phyloP scores from a whole-genome alignment of 2,888 invertebrate species.

The Ornithoptera priamus region DNA sequence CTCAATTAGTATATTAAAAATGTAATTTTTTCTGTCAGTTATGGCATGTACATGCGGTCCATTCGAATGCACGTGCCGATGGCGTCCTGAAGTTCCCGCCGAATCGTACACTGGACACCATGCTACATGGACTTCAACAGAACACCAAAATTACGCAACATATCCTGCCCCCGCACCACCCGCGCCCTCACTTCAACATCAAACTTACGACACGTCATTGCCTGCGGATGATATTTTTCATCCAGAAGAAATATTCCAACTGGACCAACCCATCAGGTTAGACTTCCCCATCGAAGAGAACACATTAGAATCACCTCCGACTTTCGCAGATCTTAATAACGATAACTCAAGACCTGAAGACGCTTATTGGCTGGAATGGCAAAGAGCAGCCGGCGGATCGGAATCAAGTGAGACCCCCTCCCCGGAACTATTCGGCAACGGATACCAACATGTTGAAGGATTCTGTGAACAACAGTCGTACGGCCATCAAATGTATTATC shows the following conservation, averaged over 20 bases:
- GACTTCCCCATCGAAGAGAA: conserved; percentile 80
- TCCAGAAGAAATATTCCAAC: conserved; percentile 88
- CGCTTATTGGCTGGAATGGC: conserved; percentile 80
- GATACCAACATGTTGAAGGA: conserved; percentile 64
- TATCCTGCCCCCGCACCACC: conserved; percentile 54
- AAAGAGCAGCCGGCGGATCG: conserved; percentile 67
- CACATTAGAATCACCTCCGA: conserved; percentile 82
- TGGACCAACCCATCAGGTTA: conserved; percentile 85
- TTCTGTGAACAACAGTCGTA: conserved; percentile 68
- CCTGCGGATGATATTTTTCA: conserved; percentile 85
- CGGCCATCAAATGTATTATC: conserved; percentile 62
- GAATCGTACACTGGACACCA: conserved; percentile 52
- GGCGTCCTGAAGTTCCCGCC: conserved; percentile 58
- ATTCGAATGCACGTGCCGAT: conserved; percentile 85
- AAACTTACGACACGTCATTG: conserved; percentile 81
- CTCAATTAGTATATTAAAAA: not conserved
- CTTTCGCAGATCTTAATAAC: conserved; percentile 85
- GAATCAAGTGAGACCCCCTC: conserved; percentile 80
- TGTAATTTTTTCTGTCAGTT: conserved; percentile 62
- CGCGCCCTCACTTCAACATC: conserved; percentile 57
- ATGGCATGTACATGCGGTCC: conserved; percentile 86
- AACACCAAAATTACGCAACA: conserved; percentile 55
- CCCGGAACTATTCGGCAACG: conserved; percentile 73
- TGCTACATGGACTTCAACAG: conserved; percentile 62
- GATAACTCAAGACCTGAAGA: conserved; percentile 84